Base-by-base conservation (phyloP, 2,113 vertebrate genomes). In the Cranoglanis bouderius region DNA sequence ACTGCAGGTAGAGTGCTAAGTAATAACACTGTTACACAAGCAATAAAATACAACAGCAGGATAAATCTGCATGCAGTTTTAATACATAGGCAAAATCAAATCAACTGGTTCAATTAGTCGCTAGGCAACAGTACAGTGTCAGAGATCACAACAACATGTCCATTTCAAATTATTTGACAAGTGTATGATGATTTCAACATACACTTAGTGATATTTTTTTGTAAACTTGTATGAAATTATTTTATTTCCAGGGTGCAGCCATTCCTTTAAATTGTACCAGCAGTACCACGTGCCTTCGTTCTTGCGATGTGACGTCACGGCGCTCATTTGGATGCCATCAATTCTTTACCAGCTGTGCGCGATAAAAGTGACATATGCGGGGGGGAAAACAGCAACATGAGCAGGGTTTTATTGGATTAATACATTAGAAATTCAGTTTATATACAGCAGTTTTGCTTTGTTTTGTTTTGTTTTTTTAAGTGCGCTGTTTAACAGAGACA, bases 291-390 rank as follows among this genome's bases (percentile, higher is more conserved):
- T 88, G 82, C 43, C 59, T 72, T 53, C 46, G 18, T 67, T 85
- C 81, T 91, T 88, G 90, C 91, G 91, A 88, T 75, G 89, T 93
- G 92, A 93, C 91, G 92, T 93, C 93, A 94, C 85, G 84, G 32
- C 13, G 6, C 59, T 35, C 74, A 84, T 88, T 88, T 91, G 40
- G 70, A 75, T 72, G 67, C 90, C 16, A 82, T 87, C 91, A 88
- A 77, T 84, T 59, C 65, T 43, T 77, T 2, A 82, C 18, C 91
- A 90, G 91, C 89, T 91, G 87, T 46, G n/a, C 82, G 12, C 21
- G 67, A 88, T 88, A 40, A 88, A 61, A 26, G 29, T 55, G 32
- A 57, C 19, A 55, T 40, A 12, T 2, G 12, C 19, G n/a, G 14
- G 57, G 57, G 32, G 10, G 4, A 29, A 65, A 70, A 29, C 40